Evolutionary conservation across 2,888 invertebrate genomes (phyloP), one percentile per base, ranked within the genome.

Genomic region (Galerucella nymphaeae): DNA sequence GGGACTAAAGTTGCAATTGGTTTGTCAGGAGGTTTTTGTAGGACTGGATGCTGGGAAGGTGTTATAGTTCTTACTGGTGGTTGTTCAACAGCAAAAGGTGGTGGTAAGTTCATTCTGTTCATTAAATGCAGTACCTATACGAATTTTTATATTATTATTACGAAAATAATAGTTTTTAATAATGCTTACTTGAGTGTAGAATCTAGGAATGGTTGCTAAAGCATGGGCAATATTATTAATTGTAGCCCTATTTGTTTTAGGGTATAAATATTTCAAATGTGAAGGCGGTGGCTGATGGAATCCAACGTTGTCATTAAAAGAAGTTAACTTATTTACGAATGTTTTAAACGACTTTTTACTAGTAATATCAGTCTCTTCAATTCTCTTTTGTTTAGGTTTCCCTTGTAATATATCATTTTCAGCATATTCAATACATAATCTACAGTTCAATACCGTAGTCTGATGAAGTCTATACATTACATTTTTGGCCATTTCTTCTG

Each of bases 21-120:
- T 75, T 87, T 89, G 57, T 69, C 75, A 61, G 74, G 59, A 18
- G 88, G 88, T 67, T 88, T 83, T 79, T 76, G 78, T 66, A 76
- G 53, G 8, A 76, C 71, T 38, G 76, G 77, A 53, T 76, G 87
- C 85, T 71, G 88, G 86, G 55, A 88, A 79, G 70, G 79, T n/a
- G 75, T 75, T 70, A 80, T 76, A 23, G 78, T 75, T 48, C 79
- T 67, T 16, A 80, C 75, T 55, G 78, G 76, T 41, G 57, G 88
- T 87, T 77, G 86, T 63, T 83, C 85, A 72, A 84, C 82, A 16
- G 85, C 89, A 87, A 98, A 97, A 0, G 98, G 98, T 58, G 93
- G 91, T 18, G 94, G 93, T 64, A 98, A 86, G 84, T 94, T 94
- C 96, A 98, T 96, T 87, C 94, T 94, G 84, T 98, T 98, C 97